Percentiles rank a stretch among this genome's conserved stretches.
phyloP scores from a whole-genome alignment of 2,113 vertebrate genomes.

The Gallinago media region DNA sequence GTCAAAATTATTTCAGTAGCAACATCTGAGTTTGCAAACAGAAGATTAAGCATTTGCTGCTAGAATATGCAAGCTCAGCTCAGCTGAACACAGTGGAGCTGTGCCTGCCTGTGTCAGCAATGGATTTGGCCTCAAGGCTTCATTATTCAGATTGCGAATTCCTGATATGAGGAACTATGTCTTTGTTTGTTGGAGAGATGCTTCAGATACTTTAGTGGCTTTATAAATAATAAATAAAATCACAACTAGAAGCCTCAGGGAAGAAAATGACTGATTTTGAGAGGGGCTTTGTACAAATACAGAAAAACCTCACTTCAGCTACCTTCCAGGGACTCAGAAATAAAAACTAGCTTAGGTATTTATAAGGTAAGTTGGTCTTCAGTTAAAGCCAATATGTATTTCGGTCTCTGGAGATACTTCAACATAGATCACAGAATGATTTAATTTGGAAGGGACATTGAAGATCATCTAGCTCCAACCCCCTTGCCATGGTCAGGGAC shows the following conservation, averaged over 20 bases:
- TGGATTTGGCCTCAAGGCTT: background rate
- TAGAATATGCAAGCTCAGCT: background rate
- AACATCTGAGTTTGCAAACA: background rate
- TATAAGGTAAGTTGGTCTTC: background rate
- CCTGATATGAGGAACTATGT: background rate
- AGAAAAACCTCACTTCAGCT: background rate
- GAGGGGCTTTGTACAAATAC: background rate
- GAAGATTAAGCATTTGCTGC: background rate
- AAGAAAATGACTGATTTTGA: background rate
- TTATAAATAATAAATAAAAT: conserved; percentile 6
- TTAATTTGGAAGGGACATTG: too few species aligned
- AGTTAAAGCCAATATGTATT: background rate
- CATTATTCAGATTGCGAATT: background rate
- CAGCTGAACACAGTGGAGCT: background rate
- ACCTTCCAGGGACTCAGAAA: background rate
- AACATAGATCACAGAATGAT: too few species aligned
- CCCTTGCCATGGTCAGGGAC: too few species aligned
- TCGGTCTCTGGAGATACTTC: background rate
- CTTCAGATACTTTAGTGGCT: background rate
- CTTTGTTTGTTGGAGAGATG: background rate
- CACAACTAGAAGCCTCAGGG: background rate
- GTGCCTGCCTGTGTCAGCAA: background rate
- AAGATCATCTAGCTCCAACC: too few species aligned
- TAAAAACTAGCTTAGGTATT: background rate
- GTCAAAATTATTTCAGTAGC: background rate